Conservation (phyloP, 2,888 invertebrate genomes). For the Pterobdella sp. region DNA sequence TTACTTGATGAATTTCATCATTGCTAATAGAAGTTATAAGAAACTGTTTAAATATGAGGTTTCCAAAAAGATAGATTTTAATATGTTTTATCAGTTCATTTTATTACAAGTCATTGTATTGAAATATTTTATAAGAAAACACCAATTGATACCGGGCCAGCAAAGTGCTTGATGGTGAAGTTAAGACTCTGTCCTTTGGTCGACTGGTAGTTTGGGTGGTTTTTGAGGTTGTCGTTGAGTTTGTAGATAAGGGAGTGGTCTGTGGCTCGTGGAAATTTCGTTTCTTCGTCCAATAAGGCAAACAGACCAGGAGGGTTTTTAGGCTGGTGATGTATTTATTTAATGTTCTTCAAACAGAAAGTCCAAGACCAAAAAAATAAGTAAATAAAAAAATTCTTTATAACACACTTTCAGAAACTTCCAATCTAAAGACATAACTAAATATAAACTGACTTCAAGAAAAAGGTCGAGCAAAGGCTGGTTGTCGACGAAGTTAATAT, state of each 20-base stretch:
- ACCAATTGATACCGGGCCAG: constrained; percentile 35
- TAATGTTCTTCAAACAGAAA: not conserved
- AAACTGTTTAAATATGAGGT: too few relatives aligned
- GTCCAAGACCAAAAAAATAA: not conserved
- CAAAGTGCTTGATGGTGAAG: constrained; percentile 39
- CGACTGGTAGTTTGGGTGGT: constrained; percentile 29
- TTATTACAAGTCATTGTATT: too few relatives aligned
- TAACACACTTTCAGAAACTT: not conserved
- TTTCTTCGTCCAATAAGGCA: constrained; percentile 47
- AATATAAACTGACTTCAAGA: constrained; percentile 41
- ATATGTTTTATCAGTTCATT: too few relatives aligned
- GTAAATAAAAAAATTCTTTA: constrained; percentile 21
- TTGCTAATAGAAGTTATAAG: too few relatives aligned
- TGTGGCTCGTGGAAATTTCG: constrained; percentile 45
- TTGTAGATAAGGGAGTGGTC: constrained; percentile 46
- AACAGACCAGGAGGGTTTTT: constrained; percentile 42
- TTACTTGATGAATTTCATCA: too few relatives aligned
- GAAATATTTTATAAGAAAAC: too few relatives aligned
- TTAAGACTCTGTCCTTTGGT: constrained; percentile 32
- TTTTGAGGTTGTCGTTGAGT: constrained; percentile 36
- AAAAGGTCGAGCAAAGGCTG: constrained; percentile 43
- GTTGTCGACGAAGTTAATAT: constrained; percentile 43
- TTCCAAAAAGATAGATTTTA: too few relatives aligned
- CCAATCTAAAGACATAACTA: not conserved
- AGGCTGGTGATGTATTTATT: not conserved